Base-by-base conservation (phyloP, 1,140 invertebrate species). In the Drosophila ficusphila region DNA sequence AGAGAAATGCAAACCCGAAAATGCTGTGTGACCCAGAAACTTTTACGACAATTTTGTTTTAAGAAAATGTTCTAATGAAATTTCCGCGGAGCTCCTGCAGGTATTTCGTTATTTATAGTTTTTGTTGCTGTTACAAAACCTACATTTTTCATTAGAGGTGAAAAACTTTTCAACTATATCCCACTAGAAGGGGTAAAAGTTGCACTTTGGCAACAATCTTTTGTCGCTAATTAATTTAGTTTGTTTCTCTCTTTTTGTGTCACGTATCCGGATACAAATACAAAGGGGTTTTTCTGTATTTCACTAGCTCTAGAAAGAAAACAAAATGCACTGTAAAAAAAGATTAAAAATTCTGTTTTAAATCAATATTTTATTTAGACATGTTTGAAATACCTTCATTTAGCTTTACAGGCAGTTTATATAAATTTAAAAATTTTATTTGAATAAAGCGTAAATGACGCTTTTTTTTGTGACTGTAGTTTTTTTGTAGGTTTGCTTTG, bases 141-240 rank as follows among this genome's bases (percentile, higher is more conserved):
- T 33, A 52, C 42, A 72, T 36, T 64, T 73, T 73, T 54, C 68
- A 54, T 53, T 53, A 65, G 34, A 52, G 58, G 29, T 27, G 12
- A 36, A 73, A 54, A 72, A 52, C 52, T 72, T 47, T 36, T 2
- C 14, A 46, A 42, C 51, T 42, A 18, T 42, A 6, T 18, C n/a
- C 34, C 42, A 46, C 27, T 2, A 9, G 31, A 48, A 33, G 14
- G 27, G 57, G 21, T 23, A 11, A 36, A 73, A 56, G 47, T 73
- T 70, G 56, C 31, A 53, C 39, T 48, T 72, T 58, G 16, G 27
- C 33, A 39, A 29, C 25, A 74, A 36, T 64, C 31, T 18, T 52
- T 74, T 65, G 16, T 14, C 46, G 51, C 58, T 74, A 73, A 74
- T 74, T 74, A 74, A 74, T 74, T 74, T 39, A 44, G 36, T 56